Evolutionary conservation across 2,113 vertebrate species (phyloP), one percentile per base, ranked within the genome.

Genomic region (Oryzias javanicus): DNA sequence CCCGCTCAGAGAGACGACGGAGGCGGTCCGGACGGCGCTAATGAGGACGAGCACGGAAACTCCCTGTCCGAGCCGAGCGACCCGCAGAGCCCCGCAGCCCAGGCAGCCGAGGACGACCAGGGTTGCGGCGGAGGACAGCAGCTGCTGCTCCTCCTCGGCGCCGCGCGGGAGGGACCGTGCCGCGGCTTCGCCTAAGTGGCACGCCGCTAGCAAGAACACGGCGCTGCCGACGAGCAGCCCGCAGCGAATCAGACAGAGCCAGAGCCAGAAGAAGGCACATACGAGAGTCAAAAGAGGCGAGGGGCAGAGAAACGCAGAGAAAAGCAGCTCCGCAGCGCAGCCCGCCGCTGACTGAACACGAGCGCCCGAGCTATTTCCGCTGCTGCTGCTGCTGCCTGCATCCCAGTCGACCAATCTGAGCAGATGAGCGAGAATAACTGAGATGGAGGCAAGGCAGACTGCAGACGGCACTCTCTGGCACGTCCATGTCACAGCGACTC

Each of bases 91-190:
- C 91, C 92, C 93, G 71, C 92, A 90, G 69, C 93, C 91, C 86
- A 95, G 73, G 87, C 93, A 94, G 91, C 91, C 88, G 86, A 96
- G 94, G 89, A 93, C 91, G 86, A 94, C 90, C 90, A 93, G 92
- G 64, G 91, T 89, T 67, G 93, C 94, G 64, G 90, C 80, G 64
- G 92, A 84, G 27, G 92, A 93, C 52, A 91, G 90, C 78, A 91
- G 87, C 80, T 77, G 92, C 64, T 92, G 92, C 76, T 93, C 94
- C 64, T 92, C 93, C 76, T 93, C 94, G 69, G 89, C 90, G 79
- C 92, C 91, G 86, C 90, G 89, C 91, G 92, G 80, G 68, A 91
- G 89, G n/a, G 86, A 79, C 88, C 92, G 94, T 62, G 92, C 92
- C 46, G 92, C 91, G 70, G 92, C 91, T 91, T 95, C 94, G 77